phyloP scores from a whole-genome alignment of 2,797 vertebrate species.

The Diplodus puntazzo region DNA sequence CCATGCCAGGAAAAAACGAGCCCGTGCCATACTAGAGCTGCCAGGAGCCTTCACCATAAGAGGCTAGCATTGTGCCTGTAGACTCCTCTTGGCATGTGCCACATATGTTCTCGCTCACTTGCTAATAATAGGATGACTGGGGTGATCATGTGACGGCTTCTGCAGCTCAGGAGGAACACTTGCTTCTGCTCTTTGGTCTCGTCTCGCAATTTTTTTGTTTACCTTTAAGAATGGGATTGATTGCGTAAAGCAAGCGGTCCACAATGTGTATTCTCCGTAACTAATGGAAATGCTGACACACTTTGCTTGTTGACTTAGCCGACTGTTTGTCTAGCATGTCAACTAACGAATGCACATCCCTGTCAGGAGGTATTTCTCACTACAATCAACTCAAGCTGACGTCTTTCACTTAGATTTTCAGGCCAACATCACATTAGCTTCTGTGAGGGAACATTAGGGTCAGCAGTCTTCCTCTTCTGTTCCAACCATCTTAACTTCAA shows the following conservation, averaged over 20 bases:
- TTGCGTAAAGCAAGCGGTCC: not conserved
- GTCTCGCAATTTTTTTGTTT: slow-evolving; percentile 15
- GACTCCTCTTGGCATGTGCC: slow-evolving; percentile 65
- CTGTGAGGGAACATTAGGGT: slow-evolving; percentile 13
- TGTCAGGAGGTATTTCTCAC: slow-evolving; percentile 47
- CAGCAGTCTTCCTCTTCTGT: not conserved
- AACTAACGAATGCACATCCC: slow-evolving; percentile 19
- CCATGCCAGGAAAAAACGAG: slow-evolving; percentile 66
- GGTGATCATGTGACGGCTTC: slow-evolving; percentile 40
- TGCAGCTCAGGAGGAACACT: slow-evolving; percentile 25
- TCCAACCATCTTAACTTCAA: slow-evolving; percentile 4
- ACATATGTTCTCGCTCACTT: slow-evolving; percentile 67
- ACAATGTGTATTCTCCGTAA: not conserved
- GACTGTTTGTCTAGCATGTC: slow-evolving; percentile 31
- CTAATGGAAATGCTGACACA: not conserved
- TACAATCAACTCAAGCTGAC: slow-evolving; percentile 31
- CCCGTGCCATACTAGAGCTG: slow-evolving; percentile 54
- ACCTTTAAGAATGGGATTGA: not conserved
- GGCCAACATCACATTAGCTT: slow-evolving; percentile 32
- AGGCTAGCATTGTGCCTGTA: slow-evolving; percentile 45
- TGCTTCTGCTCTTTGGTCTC: slow-evolving; percentile 8
- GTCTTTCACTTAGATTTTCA: slow-evolving; percentile 50
- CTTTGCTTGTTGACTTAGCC: slow-evolving; percentile 34
- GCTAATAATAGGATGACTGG: slow-evolving; percentile 68
- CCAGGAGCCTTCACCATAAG: slow-evolving; percentile 57